Percentiles rank a stretch among this genome's conserved stretches.
These are phyloP conservation scores for Agelaius tricolor DNA, from an alignment of 2,113 vertebrate genomes.

Conservation along the genomic window DNA sequence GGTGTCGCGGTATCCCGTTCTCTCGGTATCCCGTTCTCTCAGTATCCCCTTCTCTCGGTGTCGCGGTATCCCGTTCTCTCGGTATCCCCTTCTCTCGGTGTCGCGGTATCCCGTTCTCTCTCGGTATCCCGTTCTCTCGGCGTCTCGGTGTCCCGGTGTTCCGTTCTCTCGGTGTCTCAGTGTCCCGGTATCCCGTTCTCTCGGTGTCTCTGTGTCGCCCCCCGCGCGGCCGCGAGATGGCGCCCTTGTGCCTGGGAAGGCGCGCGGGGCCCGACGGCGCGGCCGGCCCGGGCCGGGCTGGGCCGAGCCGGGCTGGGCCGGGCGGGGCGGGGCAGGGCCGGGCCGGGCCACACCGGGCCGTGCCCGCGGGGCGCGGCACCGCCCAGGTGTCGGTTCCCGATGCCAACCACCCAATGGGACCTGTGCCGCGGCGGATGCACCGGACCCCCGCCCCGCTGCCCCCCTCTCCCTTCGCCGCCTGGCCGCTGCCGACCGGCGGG, in stretches of 20 bases:
- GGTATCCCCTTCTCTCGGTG: not conserved
- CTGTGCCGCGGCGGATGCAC: too few species aligned
- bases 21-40: too few species aligned
- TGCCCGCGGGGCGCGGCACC: not conserved
- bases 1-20: not conserved
- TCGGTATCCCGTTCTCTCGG: too few species aligned
- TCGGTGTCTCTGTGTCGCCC: too few species aligned
- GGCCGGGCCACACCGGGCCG: not conserved
- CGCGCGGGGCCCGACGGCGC: too few species aligned
- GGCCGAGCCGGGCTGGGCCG: not conserved
- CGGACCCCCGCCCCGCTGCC: not conserved
- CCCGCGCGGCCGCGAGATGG: constrained; percentile 69
- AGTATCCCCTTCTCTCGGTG: too few species aligned
- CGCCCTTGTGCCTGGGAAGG: constrained; percentile 72
- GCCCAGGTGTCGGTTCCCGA: too few species aligned
- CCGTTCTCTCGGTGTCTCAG: not conserved
- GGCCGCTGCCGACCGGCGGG: constrained; percentile 71
- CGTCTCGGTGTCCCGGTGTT: too few species aligned
- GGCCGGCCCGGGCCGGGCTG: not conserved
- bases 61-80: not conserved
- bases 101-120: not conserved
- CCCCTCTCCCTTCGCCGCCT: constrained; percentile 76
- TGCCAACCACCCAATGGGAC: not conserved
- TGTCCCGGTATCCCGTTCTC: not conserved
- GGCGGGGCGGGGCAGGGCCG: too few species aligned